A percentile compares a stretch with the other conserved stretches of the same genome.
Evolutionary conservation across 1,140 invertebrate genomes (phyloP).

Genomic region (Rhagoletis zephyria): DNA sequence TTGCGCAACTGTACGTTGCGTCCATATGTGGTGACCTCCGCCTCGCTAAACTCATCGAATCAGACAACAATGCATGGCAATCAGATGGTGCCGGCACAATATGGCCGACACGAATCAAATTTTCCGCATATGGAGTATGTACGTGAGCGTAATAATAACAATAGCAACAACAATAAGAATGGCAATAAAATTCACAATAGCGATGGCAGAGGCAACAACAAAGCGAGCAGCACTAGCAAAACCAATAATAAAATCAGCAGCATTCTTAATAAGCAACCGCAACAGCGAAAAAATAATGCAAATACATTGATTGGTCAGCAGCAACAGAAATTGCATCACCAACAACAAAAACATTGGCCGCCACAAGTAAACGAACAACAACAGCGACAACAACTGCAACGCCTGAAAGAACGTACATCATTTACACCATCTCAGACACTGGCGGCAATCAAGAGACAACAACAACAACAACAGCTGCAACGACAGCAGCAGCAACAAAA

Average conservation of each 20-base stretch:
- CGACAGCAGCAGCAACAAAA: slow-evolving; percentile 58
- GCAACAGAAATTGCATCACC: slow-evolving; percentile 9
- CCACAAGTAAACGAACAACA: slow-evolving; percentile 57
- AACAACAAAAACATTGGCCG: slow-evolving; percentile 56
- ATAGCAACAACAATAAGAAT: slow-evolving; percentile 53
- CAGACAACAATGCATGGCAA: slow-evolving; percentile 73
- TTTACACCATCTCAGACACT: slow-evolving; percentile 71
- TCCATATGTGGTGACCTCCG: slow-evolving; percentile 72
- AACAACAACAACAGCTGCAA: slow-evolving; percentile 60
- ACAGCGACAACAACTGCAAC: slow-evolving; percentile 68
- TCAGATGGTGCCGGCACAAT: slow-evolving; percentile 72
- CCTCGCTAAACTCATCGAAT: slow-evolving; percentile 73
- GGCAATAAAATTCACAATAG: slow-evolving; percentile 50
- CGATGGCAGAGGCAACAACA: slow-evolving; percentile 57
- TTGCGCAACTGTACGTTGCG: slow-evolving; percentile 88
- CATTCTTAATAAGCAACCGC: slow-evolving; percentile 59
- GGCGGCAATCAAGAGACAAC: slow-evolving; percentile 67
- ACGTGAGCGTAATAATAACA: slow-evolving; percentile 69
- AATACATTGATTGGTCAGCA: background rate
- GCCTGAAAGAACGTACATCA: slow-evolving; percentile 70
- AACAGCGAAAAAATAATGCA: background rate
- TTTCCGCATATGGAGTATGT: slow-evolving; percentile 73
- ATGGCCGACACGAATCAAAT: slow-evolving; percentile 73
- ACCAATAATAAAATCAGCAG: slow-evolving; percentile 58
- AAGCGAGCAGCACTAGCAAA: slow-evolving; percentile 62